Evolutionary conservation across 1,140 invertebrate genomes (phyloP).

Genomic region (Diabrotica undecimpunctata): DNA sequence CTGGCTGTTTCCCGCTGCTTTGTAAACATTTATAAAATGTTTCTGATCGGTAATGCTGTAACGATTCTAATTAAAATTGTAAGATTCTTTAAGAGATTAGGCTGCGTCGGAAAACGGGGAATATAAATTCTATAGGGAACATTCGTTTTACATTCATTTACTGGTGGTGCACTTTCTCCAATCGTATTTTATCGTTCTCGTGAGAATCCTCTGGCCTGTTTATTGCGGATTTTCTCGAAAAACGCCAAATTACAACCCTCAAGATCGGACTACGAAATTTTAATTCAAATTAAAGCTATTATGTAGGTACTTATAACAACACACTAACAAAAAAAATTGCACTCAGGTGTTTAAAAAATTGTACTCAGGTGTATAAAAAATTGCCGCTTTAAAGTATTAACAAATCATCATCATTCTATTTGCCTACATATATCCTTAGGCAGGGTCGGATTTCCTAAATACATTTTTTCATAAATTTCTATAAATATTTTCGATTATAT

Average conservation of each 20-base stretch:
- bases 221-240: neutral
- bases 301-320: too few relatives aligned
- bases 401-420: too few relatives aligned
- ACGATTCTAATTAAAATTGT: conserved; percentile 3
- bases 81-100: neutral
- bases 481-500: too few relatives aligned
- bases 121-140: conserved; percentile 1
- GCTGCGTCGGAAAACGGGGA: neutral
- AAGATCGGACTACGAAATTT: too few relatives aligned
- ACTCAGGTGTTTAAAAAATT: too few relatives aligned
- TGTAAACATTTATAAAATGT: neutral
- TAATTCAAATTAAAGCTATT: too few relatives aligned
- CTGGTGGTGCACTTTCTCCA: neutral
- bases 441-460: too few relatives aligned
- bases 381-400: too few relatives aligned
- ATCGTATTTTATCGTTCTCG: neutral
- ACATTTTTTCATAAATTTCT: too few relatives aligned
- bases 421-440: too few relatives aligned
- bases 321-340: too few relatives aligned
- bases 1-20: neutral
- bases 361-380: too few relatives aligned
- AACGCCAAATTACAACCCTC: neutral
- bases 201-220: neutral
- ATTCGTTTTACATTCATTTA: neutral
- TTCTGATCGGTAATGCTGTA: neutral